Evolutionary conservation across 2,113 vertebrate species (phyloP), one percentile per base, ranked within the genome.

Genomic region (Clinocottus analis): DNA sequence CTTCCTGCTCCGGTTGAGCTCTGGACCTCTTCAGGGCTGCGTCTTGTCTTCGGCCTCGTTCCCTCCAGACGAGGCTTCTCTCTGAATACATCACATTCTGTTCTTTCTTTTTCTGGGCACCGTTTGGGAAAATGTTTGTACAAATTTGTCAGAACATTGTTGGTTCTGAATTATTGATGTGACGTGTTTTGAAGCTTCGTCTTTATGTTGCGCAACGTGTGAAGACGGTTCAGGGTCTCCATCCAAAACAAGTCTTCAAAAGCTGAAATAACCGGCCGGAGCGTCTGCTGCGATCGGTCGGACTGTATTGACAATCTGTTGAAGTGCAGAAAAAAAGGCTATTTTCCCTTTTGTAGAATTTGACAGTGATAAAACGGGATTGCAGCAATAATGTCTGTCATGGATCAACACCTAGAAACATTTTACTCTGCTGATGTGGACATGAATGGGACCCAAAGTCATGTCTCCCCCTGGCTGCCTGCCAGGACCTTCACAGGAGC

Each of bases 371-470:
- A 87, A 93, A 94, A 91, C 79, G 86, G 85, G 83, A 94, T 93
- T 92, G 92, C 83, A 79, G 81, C 91, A 92, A 91, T 93, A 94
- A 94, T 93, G 90, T 90, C 92, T 91, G 92, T 86, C 92, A 87
- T 91, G 92, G 92, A 92, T 93, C 91, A 90, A 93, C 94, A 93
- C 89, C 91, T 92, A 92, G 92, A 90, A 93, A 93, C 91, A 90
- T 91, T 94, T 93, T 92, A 91, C 92, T 88, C 87, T 83, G 90
- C 92, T 92, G 89, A 90, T 94, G 90, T 91, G 91, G 91, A 92
- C 92, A 93, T 92, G 92, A 92, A 93, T 93, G 91, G 85, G 90
- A 91, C 93, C 93, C 92, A 93, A 93, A 94, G 91, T 91, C 92
- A 93, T 93, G 91, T 94, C 90, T 92, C 87, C 89, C 87, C 77